These are phyloP conservation scores for Typhlichthys subterraneus DNA, from an alignment of 2,797 vertebrate species.

Conservation along the genomic window DNA sequence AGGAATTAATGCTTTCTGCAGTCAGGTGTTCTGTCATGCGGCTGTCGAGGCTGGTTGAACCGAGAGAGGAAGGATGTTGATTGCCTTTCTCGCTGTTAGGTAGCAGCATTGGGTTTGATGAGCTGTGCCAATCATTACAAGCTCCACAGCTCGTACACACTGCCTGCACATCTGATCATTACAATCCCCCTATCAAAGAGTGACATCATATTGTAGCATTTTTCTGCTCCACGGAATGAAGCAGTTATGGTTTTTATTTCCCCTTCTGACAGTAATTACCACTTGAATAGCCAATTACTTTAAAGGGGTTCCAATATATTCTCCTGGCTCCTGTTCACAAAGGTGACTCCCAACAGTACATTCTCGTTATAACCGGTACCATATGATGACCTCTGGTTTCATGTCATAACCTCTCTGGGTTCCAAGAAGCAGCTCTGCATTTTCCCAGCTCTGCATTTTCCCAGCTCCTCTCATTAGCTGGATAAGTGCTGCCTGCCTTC, in stretches of 20 bases:
- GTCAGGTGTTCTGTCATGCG: constrained; percentile 13
- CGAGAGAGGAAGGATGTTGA: constrained; percentile 36
- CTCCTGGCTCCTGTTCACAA: constrained; percentile 60
- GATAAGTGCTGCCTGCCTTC: constrained; percentile 59
- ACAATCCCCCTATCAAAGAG: constrained; percentile 51
- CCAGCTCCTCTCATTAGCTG: constrained; percentile 47
- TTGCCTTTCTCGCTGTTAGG: constrained; percentile 41
- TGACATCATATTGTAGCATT: constrained; percentile 26
- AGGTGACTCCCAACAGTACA: constrained; percentile 54
- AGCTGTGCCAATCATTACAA: constrained; percentile 49
- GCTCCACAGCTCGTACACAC: constrained; percentile 49
- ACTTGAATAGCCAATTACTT: constrained; percentile 71
- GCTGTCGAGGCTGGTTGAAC: constrained; percentile 33
- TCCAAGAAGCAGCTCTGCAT: constrained; percentile 60
- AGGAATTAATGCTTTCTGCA: constrained; percentile 16
- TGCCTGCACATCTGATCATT: constrained; percentile 38
- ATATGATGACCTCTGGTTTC: constrained; percentile 70
- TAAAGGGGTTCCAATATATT: constrained; percentile 56
- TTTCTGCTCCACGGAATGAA: constrained; percentile 35
- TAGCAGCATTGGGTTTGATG: constrained; percentile 38
- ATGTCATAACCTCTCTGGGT: constrained; percentile 54
- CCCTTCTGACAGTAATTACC: constrained; percentile 61
- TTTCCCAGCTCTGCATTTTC: constrained; percentile 38
- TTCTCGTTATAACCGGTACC: constrained; percentile 57
- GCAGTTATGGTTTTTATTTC: constrained; percentile 52